Evolutionary conservation across 2,113 vertebrate genomes (phyloP).

Genomic region (Mus spicilegus): DNA sequence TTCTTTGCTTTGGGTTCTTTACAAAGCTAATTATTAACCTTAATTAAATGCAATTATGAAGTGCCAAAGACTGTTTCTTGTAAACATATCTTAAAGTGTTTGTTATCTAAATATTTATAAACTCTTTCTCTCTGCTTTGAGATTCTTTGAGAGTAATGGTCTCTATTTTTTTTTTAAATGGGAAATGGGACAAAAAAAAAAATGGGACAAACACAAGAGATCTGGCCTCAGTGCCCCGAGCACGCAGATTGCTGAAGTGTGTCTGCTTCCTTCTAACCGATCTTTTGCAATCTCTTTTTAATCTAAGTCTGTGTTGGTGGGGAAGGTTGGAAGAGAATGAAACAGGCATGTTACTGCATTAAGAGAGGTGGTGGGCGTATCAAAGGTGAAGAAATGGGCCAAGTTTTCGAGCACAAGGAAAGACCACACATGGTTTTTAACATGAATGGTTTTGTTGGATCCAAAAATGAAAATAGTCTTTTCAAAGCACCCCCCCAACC

Average conservation of each 20-base stretch:
- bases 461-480: conserved; percentile 8
- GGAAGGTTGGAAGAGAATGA: conserved; percentile 6
- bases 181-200: too few relatives aligned
- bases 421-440: neutral
- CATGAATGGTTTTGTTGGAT: neutral
- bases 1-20: conserved; percentile 70
- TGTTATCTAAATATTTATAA: conserved; percentile 59
- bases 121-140: neutral
- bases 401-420: conserved; percentile 16
- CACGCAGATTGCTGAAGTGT: neutral
- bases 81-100: conserved; percentile 45
- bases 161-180: neutral
- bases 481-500: neutral
- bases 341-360: neutral
- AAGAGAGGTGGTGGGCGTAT: neutral
- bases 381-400: conserved; percentile 7
- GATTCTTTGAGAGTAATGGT: conserved; percentile 15
- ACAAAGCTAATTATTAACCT: conserved; percentile 71
- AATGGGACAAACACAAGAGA: neutral
- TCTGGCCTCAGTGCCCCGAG: neutral
- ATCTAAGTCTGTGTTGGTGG: neutral
- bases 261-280: neutral
- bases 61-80: conserved; percentile 48
- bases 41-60: conserved; percentile 66
- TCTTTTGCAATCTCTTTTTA: conserved; percentile 32